A percentile compares a stretch with the other conserved stretches of the same genome.
Conservation (phyloP, 2,888 invertebrate genomes). For the Aquatica leii region DNA sequence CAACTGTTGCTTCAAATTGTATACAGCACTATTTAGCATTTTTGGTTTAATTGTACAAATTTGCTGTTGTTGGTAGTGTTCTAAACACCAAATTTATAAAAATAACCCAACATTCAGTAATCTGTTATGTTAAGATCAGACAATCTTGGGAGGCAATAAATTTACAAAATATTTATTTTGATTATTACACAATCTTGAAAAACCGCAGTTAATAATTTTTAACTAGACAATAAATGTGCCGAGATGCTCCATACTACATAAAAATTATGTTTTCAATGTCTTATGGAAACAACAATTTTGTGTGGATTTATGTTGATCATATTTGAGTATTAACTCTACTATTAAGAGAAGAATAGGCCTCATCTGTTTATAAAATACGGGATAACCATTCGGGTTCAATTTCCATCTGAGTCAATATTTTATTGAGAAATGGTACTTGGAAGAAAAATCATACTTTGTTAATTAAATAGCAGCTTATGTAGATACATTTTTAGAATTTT, state of each 20-base stretch:
- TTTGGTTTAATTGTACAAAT: not conserved
- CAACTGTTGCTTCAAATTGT: no score
- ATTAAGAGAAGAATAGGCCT: no score
- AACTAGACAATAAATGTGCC: not conserved
- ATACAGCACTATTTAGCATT: no score
- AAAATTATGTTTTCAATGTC: not conserved
- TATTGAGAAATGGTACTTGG: no score
- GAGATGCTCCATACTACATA: no score
- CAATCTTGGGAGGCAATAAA: not conserved
- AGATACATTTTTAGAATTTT: no score
- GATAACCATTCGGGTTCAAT: no score
- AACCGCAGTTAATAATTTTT: not conserved
- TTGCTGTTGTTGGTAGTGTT: not conserved
- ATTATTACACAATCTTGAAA: no score
- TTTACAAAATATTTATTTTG: not conserved
- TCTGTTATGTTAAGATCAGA: not conserved
- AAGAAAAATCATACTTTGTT: no score
- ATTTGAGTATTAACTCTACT: not conserved
- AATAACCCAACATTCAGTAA: not conserved
- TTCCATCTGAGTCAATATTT: no score
- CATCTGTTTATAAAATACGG: no score
- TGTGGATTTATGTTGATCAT: not conserved
- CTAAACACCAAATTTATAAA: not conserved
- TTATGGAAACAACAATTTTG: not conserved
- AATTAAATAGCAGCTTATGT: no score